Conservation (phyloP, 2,797 vertebrate species). For the Apodemus agrarius region DNA sequence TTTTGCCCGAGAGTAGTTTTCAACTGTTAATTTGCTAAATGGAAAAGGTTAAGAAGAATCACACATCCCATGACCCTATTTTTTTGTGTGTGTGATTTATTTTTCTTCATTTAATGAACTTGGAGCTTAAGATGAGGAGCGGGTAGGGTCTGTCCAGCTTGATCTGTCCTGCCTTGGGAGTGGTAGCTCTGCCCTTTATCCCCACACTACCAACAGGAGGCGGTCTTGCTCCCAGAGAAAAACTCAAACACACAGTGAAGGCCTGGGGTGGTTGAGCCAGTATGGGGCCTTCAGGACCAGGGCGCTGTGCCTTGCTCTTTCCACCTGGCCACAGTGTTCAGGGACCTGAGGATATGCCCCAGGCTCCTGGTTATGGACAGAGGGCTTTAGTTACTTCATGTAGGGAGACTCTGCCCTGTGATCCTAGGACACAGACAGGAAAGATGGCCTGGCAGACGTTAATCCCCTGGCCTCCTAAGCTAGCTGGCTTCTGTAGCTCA, state of each 20-base stretch:
- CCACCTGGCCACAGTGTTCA: accelerated
- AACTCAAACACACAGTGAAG: not conserved
- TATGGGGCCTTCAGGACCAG: accelerated
- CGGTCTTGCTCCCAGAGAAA: not conserved
- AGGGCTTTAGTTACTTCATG: not conserved
- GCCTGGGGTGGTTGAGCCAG: accelerated
- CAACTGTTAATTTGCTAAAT: slow-evolving; percentile 13
- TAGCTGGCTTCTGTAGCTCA: not conserved
- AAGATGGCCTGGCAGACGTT: not conserved
- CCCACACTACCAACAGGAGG: no score
- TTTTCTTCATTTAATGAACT: not conserved
- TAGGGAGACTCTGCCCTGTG: not conserved
- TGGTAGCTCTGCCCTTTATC: not conserved
- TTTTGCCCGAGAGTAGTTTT: not conserved
- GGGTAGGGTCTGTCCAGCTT: accelerated
- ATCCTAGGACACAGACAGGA: not conserved
- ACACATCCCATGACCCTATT: not conserved
- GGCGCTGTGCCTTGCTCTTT: not conserved
- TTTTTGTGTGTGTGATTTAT: not conserved
- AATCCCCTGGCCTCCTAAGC: not conserved
- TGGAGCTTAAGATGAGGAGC: not conserved
- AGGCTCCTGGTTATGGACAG: accelerated
- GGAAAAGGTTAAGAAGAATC: slow-evolving; percentile 32
- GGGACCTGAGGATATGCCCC: not conserved
- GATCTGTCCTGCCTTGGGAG: not conserved